Evolutionary conservation across 2,888 invertebrate species (phyloP), one percentile per base, ranked within the genome.

Genomic region (Agelastica alni): DNA sequence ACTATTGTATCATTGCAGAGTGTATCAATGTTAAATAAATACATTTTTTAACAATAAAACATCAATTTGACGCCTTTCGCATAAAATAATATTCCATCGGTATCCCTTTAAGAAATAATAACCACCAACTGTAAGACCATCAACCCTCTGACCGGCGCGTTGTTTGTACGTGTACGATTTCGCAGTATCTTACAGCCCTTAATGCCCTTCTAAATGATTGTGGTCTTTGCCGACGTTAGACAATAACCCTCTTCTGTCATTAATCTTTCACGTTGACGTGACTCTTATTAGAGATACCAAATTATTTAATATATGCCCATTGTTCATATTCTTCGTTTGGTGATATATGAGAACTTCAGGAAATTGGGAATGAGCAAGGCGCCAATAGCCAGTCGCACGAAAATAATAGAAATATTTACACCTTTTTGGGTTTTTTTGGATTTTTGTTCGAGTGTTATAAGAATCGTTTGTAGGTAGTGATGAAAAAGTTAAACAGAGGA

Each of bases 221-320:
- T 54, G 43, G 48, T 53, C 60, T 56, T 43, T 4, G 26, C 10
- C 45, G 32, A 31, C 60, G 53, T 45, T 57, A 62, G 56, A 62
- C 61, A 64, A 64, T 58, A 54, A 59, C 41, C 53, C 44, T n/a
- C 41, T 22, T 12, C 22, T 34, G 34, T 53, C 60, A 65, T 65
- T 63, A 64, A 65, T 65, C 65, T 61, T 63, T 49, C 47, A 22
- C 30, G 52, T 17, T 60, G 65, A 64, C 65, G 51, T 58, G 54
- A 58, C 61, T 57, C 58, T 61, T 63, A 64, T 63, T 63, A 62
- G 56, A 60, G 58, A 59, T 58, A 59, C 53, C 56, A 60, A 63
- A 65, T 64, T 64, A 63, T 63, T 63, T 63, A 62, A 62, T 62
- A 62, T 56, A 13, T 18, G 37, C 52, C 56, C 51, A 41, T 56